Base-by-base conservation (phyloP, 1,140 invertebrate genomes). In the Lordiphosa collinella region DNA sequence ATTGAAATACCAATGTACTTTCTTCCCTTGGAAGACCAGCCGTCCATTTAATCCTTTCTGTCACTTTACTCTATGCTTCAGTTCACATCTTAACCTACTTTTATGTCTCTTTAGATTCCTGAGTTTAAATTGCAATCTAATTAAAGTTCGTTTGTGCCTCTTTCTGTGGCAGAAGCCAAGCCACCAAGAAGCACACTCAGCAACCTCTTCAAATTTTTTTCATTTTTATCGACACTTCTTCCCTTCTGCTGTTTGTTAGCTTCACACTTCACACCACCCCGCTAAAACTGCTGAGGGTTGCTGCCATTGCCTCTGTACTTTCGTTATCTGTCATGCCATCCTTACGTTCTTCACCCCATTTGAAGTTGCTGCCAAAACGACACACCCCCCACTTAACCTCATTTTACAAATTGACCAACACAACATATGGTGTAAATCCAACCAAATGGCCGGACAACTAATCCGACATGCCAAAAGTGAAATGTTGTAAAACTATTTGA, bases 351-450 rank as follows among this genome's bases (percentile, higher is more conserved):
- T 38, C 48, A 43, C 44, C 49, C 55, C 59, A 67, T 51, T 57
- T 37, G 4, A 32, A 69, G 47, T 38, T 35, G 18, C 37, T 50
- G 46, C n/a, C 22, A 36, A 36, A 37, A 34, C 31, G 40, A 43
- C 8, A 38, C 35, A 18, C 25, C 54, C 44, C 18, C 35, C 51
- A 59, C 57, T 80, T 80, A 82, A 76, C 71, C 76, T 68, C 61
- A 76, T 71, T 82, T 84, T 76, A 72, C 74, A 82, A 82, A 82
- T 82, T 82, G 76, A 82, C 78, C 76, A 63, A 74, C 53, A 46
- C 50, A 67, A 52, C 76, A 82, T 82, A 82, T 84, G 76, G 76
- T 76, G 76, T 80, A 80, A 80, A 80, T 80, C 75, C 76, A 43
- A 51, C 65, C 65, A 70, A 80, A 82, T 80, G 70, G 76, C 50